Evolutionary conservation across 1,140 invertebrate genomes (phyloP).

Genomic region (Solen grandis): DNA sequence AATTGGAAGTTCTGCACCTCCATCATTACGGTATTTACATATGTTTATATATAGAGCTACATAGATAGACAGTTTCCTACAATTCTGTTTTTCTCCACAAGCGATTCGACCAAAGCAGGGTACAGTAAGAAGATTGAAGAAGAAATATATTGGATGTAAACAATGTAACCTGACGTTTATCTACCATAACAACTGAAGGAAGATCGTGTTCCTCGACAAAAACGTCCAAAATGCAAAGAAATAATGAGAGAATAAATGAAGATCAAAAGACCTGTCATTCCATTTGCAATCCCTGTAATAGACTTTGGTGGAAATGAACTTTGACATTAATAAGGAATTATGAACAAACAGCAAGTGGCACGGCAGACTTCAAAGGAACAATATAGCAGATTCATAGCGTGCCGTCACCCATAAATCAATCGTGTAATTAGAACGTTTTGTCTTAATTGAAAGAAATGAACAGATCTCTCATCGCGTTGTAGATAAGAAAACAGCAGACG

Average conservation of each 20-base stretch:
- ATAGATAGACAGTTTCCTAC: no score
- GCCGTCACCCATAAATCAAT: no score
- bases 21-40: no score
- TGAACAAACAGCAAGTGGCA: constrained; percentile 35
- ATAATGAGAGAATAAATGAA: neutral
- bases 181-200: neutral
- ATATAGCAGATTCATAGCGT: no score
- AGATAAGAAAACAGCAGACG: neutral
- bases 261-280: constrained; percentile 38
- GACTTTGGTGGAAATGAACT: constrained; percentile 19
- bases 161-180: neutral
- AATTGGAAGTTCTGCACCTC: no score
- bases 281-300: neutral
- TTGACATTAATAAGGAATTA: constrained; percentile 39
- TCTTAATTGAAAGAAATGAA: neutral
- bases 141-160: constrained; percentile 17
- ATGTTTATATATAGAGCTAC: no score
- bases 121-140: constrained; percentile 1
- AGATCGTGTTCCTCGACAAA: neutral
- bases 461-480: neutral
- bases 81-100: no score
- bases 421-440: neutral
- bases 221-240: neutral
- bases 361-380: constrained; percentile 44
- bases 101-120: no score